These are phyloP conservation scores for Pungitius pungitius DNA, from an alignment of 2,113 vertebrate species.

Conservation along the genomic window DNA sequence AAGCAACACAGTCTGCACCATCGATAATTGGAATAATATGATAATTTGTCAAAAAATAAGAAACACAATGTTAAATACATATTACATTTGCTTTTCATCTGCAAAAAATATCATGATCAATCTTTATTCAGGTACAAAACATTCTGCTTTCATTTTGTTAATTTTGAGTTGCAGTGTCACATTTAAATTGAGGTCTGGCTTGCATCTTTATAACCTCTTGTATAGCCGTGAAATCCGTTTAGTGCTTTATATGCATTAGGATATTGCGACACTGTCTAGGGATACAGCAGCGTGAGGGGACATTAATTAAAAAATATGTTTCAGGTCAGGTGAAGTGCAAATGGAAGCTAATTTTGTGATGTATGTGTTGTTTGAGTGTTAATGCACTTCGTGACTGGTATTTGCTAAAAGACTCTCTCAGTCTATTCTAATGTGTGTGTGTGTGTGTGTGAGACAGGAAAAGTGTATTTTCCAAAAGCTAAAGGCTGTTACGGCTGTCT, in stretches of 20 bases:
- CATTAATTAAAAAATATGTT: neutral
- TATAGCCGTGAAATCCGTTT: neutral
- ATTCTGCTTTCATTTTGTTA: neutral
- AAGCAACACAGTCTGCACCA: neutral
- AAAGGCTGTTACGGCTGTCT: slow-evolving; percentile 38
- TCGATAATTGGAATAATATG: neutral
- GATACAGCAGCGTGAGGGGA: neutral
- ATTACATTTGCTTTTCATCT: neutral
- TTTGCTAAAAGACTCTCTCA: neutral
- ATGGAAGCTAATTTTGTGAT: neutral
- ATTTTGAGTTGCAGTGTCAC: neutral
- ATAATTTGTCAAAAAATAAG: no score
- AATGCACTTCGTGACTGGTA: slow-evolving; percentile 2
- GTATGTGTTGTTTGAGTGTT: neutral
- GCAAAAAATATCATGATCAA: neutral
- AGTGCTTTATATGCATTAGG: neutral
- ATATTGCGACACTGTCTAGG: neutral
- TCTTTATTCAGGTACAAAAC: neutral
- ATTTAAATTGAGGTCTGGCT: neutral
- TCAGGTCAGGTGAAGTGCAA: slow-evolving; percentile 6
- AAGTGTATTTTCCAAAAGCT: slow-evolving; percentile 15
- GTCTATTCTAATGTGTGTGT: neutral
- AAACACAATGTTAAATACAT: neutral
- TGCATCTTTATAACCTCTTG: neutral
- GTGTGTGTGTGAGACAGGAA: neutral